Base-by-base conservation (phyloP, 1,140 invertebrate species). In the Diabrotica undecimpunctata region DNA sequence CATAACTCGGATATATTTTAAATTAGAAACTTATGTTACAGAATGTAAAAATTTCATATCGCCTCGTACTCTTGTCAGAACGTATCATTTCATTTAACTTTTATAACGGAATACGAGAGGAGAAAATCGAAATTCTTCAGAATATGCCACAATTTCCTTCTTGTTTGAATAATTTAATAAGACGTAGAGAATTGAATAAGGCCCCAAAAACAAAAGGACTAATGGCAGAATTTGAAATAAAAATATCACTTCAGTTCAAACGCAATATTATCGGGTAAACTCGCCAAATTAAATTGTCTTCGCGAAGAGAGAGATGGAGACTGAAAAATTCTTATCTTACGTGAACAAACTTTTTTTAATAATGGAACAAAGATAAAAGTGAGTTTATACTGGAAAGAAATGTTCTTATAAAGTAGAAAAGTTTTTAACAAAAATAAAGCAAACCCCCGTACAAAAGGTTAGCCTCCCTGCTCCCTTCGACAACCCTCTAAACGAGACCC, bases 351-450 rank as follows among this genome's bases (percentile, higher is more conserved):
- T 66, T 66, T 66, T 66, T 66, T 66, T 66, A 66, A 66, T 66
- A 66, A 66, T 66, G 65, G 65, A 55, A 54, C 53, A 52, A 61
- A 66, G 65, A 66, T 66, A 66, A 66, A 66, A 66, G 58, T 58
- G 65, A 66, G 65, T 66, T 66, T 66, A 66, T 66, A 66, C 58
- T 56, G 58, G 65, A 66, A 61, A 66, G 65, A 66, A 66, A 66
- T 66, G 65, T 66, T 66, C 65, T 66, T 66, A 66, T 66, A 66
- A 66, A 66, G 65, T 66, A 66, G 65, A 54, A 66, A 66, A 66
- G 65, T 66, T 66, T 46, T 66, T 62, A 66, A 66, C 58, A 61
- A 66, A 66, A 66, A 66, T 66, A 66, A 66, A 66, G 65, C 59
- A 61, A 66, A 55, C 38, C 41, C 65, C 60, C 60, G 54, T 61